Evolutionary conservation across 2,113 vertebrate genomes (phyloP).

Genomic region (Chlorocebus sabaeus): DNA sequence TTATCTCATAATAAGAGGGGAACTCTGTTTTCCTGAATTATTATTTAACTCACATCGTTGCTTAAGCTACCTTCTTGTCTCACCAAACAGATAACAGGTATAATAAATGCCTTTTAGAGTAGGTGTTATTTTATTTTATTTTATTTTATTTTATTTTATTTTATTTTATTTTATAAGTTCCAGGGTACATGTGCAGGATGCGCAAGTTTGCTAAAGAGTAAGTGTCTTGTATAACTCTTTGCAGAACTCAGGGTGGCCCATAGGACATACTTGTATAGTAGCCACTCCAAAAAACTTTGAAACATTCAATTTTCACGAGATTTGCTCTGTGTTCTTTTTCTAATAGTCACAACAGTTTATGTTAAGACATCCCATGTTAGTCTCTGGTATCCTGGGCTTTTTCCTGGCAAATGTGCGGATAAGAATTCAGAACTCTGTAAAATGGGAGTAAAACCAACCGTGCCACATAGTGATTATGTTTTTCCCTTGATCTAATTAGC

Average conservation of each 20-base stretch:
- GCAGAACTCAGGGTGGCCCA: not conserved
- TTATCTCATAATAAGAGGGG: not conserved
- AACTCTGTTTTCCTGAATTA: not conserved
- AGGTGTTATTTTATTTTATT: too few species aligned
- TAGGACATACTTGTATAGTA: not conserved
- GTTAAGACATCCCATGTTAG: not conserved
- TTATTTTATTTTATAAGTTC: too few species aligned
- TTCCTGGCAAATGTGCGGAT: not conserved
- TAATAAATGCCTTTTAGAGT: not conserved
- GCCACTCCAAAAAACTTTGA: not conserved
- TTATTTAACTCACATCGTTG: not conserved
- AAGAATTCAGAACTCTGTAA: not conserved
- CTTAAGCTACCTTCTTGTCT: not conserved
- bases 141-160: too few species aligned
- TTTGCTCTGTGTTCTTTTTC: rapidly evolving
- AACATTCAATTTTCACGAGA: too few species aligned
- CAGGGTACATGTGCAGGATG: too few species aligned
- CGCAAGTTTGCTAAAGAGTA: not conserved
- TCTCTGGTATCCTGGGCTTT: not conserved
- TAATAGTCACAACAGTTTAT: not conserved
- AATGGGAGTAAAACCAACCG: not conserved
- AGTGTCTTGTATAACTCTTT: not conserved
- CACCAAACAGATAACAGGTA: not conserved
- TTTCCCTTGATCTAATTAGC: not conserved
- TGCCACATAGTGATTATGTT: not conserved